Conservation (phyloP, 2,113 vertebrate species). For the Cyanoliseus patagonus region DNA sequence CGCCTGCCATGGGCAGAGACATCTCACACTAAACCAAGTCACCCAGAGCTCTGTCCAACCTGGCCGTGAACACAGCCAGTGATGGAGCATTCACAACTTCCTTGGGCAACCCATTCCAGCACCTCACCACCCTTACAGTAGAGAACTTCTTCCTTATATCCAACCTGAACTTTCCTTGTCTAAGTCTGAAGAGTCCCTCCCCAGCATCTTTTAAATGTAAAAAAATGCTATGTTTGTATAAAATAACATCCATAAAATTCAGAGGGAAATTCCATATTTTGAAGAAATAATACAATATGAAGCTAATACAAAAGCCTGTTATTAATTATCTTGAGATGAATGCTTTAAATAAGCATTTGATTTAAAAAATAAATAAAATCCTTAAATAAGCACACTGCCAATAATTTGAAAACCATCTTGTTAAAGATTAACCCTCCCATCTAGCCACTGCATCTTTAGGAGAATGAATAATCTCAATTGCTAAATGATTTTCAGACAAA, state of each 20-base stretch:
- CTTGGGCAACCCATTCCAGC: neutral
- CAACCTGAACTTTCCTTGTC: neutral
- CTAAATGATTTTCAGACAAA: neutral
- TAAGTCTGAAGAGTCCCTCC: neutral
- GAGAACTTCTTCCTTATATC: neutral
- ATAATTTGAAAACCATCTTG: neutral
- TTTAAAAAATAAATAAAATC: neutral
- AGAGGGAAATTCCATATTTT: neutral
- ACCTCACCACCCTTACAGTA: neutral
- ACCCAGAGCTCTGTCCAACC: neutral
- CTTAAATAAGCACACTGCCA: neutral
- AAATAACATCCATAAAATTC: slow-evolving; percentile 33
- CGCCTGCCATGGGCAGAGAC: neutral
- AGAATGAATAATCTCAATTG: neutral
- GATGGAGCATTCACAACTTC: neutral
- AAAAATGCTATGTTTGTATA: neutral
- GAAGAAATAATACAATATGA: neutral
- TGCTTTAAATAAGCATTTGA: neutral
- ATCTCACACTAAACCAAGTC: neutral
- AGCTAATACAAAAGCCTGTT: neutral
- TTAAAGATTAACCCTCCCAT: neutral
- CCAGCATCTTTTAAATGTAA: slow-evolving; percentile 8
- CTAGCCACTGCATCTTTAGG: neutral
- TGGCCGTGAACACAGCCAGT: neutral
- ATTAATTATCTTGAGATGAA: neutral